phyloP scores from a whole-genome alignment of 2,888 invertebrate genomes.

The Drosophila hamatofila region DNA sequence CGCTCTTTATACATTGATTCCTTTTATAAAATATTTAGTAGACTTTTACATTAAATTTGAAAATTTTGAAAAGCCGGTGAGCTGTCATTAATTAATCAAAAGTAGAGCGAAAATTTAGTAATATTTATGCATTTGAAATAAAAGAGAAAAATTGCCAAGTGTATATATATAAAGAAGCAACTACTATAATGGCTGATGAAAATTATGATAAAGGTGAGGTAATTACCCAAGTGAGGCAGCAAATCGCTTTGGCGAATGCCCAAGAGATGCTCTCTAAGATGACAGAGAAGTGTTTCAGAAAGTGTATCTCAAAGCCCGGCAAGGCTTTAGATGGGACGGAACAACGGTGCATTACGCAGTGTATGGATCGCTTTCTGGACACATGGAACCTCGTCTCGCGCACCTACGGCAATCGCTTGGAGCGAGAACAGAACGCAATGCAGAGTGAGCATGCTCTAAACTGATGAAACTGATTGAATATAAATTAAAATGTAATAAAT shows the following conservation, averaged over 20 bases:
- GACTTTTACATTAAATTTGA: not conserved
- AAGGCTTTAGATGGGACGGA: conserved; percentile 94
- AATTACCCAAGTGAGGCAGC: conserved; percentile 97
- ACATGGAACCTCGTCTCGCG: conserved; percentile 96
- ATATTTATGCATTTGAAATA: not conserved
- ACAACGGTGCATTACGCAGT: conserved; percentile 96
- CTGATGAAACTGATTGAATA: conserved; percentile 9
- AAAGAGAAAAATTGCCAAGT: conserved; percentile 39
- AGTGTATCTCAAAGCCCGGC: conserved; percentile 96
- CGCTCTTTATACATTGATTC: not conserved
- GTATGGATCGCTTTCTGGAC: conserved; percentile 99
- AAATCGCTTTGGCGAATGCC: conserved; percentile 96
- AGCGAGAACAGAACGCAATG: conserved; percentile 87
- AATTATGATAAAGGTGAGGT: conserved; percentile 92
- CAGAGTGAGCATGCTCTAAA: conserved; percentile 20
- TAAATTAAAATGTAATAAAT: conserved; percentile 38
- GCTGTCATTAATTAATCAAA: conserved; percentile 7
- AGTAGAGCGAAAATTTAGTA: not conserved
- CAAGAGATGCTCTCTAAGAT: conserved; percentile 96
- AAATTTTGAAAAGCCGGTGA: not conserved
- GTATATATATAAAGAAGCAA: conserved; percentile 1
- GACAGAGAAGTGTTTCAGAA: conserved; percentile 98
- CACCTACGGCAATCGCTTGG: conserved; percentile 94
- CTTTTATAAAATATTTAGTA: not conserved
- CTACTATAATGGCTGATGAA: conserved; percentile 84